Base-by-base conservation (phyloP, 2,113 vertebrate species). In the Rutilus rutilus region DNA sequence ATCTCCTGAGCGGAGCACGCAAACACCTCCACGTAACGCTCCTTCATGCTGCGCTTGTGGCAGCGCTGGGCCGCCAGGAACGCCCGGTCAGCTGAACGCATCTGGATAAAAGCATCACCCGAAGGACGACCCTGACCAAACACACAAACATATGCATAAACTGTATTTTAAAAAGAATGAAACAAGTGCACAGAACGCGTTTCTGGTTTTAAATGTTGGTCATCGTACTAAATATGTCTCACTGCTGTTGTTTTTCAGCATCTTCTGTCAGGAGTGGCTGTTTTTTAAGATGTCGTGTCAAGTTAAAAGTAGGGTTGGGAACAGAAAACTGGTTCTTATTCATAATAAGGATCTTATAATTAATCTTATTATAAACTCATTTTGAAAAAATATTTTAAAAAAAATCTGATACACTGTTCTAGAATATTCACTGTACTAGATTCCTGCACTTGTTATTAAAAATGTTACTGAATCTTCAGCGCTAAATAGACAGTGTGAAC, bases 11-110 rank as follows among this genome's bases (percentile, higher is more conserved):
- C 95, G 23, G 98, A 99, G 93, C 98, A 99, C 89, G 97, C 96
- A 89, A 99, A 99, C 92, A 99, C 97, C 95, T 99, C 98, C 92
- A 99, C 97, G 0, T 98, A 99, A 89, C 97, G 97, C 90, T 97
- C 97, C 94, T 97, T 97, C 91, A 97, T 95, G 80, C 96, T 95
- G 39, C 96, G 97, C 92, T 97, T 98, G 93, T 99, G 97, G 89
- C 98, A 97, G 79, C 95, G 95, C 93, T 98, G 97, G 47, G 97
- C 96, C 64, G 97, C 95, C 86, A 95, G 90, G 88, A 97, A 94
- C 2, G 96, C 97, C 52, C 97, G 95, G 86, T 99, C 98, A 10
- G 95, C 92, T 10, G 97, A 98, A 50, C 93, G 96, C 97, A 99
- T 99, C 93, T 99, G 98, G 92, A 99, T 99, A 87, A 99, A 99